Percentiles rank a stretch among this genome's conserved stretches.
phyloP scores from a whole-genome alignment of 2,888 invertebrate genomes.

The Cheiracanthium punctorium region DNA sequence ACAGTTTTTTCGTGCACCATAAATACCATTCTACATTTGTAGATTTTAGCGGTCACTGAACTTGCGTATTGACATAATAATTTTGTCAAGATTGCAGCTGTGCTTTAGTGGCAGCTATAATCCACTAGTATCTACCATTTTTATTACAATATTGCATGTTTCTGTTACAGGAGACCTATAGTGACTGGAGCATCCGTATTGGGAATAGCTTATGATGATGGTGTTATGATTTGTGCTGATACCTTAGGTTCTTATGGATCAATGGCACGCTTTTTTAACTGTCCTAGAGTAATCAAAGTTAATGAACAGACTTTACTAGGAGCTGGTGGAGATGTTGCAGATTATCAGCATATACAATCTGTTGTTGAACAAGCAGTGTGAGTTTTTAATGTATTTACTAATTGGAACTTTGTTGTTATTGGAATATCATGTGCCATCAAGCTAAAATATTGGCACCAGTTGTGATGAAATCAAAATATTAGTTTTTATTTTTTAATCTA shows the following conservation, averaged over 20 bases:
- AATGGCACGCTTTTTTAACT: constrained; percentile 89
- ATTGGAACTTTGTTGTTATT: too few relatives aligned
- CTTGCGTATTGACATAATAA: too few relatives aligned
- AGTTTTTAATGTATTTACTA: constrained; percentile 75
- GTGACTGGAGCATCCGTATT: constrained; percentile 95
- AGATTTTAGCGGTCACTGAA: too few relatives aligned
- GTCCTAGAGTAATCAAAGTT: constrained; percentile 89
- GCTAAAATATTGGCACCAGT: neutral
- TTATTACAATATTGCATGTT: too few relatives aligned
- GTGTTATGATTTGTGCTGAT: constrained; percentile 94
- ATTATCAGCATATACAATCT: constrained; percentile 92
- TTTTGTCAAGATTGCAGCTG: too few relatives aligned
- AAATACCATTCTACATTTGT: neutral
- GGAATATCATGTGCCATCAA: neutral
- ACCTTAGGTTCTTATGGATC: constrained; percentile 95
- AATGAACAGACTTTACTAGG: constrained; percentile 93
- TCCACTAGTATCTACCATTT: too few relatives aligned
- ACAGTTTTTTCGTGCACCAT: neutral
- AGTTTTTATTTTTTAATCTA: too few relatives aligned
- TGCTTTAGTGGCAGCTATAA: too few relatives aligned
- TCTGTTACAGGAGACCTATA: constrained; percentile 79
- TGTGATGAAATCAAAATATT: neutral
- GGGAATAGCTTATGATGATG: constrained; percentile 89
- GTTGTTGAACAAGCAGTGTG: constrained; percentile 91
- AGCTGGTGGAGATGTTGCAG: constrained; percentile 96